Base-by-base conservation (phyloP, 1,140 invertebrate species). In the Heliconius nattereri region DNA sequence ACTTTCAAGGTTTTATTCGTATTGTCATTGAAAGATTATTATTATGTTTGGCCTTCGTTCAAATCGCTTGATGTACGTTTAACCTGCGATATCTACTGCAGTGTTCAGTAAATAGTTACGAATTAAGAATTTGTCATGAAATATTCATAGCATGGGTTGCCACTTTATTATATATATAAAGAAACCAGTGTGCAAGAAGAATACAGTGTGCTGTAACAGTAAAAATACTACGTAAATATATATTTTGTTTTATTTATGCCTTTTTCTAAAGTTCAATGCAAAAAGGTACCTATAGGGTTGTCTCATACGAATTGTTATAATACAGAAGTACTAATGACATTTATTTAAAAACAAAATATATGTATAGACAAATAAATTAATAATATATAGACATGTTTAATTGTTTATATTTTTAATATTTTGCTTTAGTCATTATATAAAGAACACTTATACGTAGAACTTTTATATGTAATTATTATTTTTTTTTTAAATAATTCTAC, bases 1-100 rank as follows among this genome's bases (percentile, higher is more conserved):
- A 70, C n/a, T 35, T 75, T 76, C 75, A 76, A 76, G n/a, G n/a
- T 23, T 60, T 23, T 71, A 45, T 71, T 26, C 11, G 35, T 70
- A 76, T 71, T 70, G 75, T 60, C 45, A 13, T n/a, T 60, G 20
- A 57, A 32, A 29, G 8, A 71, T 70, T 60, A 76, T 35, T 66
- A 71, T 70, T 60, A 76, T 40, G 11, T 26, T 71, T 26, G 75
- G 23, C 75, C 75, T 76, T 76, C 7, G 19, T 35, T 23, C 40
- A 45, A 45, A 32, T 76, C n/a, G 29, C 40, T 66, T 75, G 37
- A 57, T 26, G 29, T 60, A 37, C 3, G n/a, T 57, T 75, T 49
- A 57, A 16, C 29, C 52, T 49, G 54, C 49, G 19, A 2, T 66
- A 66, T 29, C 2, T 26, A 26, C 26, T 66, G 13, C 19, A 7